Evolutionary conservation across 1,140 invertebrate species (phyloP).

Genomic region (Acyrthosiphon pisum): DNA sequence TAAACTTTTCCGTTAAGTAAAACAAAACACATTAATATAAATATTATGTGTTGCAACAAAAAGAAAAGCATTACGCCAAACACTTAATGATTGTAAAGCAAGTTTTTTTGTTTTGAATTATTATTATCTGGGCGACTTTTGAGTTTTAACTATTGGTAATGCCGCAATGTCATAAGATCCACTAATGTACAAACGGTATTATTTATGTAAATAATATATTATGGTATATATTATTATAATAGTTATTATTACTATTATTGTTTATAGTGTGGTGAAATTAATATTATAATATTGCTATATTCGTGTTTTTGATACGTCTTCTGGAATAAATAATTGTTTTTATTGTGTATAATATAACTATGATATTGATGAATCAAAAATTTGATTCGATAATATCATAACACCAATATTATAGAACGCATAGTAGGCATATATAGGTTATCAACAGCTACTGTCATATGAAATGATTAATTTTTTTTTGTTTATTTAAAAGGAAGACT

Average conservation of each 20-base stretch:
- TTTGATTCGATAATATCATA: too few relatives aligned
- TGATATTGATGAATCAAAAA: too few relatives aligned
- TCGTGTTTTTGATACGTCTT: not conserved
- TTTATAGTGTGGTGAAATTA: not conserved
- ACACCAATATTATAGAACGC: too few relatives aligned
- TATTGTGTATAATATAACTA: not conserved
- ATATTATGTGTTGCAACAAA: slow-evolving; percentile 17
- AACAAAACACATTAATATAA: slow-evolving; percentile 41
- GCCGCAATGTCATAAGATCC: not conserved
- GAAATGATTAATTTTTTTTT: not conserved
- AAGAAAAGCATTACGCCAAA: slow-evolving; percentile 1
- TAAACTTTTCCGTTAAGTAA: slow-evolving; percentile 24
- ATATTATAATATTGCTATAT: not conserved
- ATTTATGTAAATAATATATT: not conserved
- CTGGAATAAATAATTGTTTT: not conserved
- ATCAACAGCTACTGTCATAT: too few relatives aligned
- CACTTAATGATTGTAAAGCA: slow-evolving; percentile 22
- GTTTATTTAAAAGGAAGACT: not conserved
- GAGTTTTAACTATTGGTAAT: not conserved
- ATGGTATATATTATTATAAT: not conserved
- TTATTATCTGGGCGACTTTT: slow-evolving; percentile 29
- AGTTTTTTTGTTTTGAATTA: slow-evolving; percentile 9
- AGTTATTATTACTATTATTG: not conserved
- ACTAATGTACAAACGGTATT: not conserved
- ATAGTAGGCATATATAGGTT: too few relatives aligned